Evolutionary conservation across 2,113 vertebrate species (phyloP), one percentile per base, ranked within the genome.

Genomic region (Falcunculus frontatus): DNA sequence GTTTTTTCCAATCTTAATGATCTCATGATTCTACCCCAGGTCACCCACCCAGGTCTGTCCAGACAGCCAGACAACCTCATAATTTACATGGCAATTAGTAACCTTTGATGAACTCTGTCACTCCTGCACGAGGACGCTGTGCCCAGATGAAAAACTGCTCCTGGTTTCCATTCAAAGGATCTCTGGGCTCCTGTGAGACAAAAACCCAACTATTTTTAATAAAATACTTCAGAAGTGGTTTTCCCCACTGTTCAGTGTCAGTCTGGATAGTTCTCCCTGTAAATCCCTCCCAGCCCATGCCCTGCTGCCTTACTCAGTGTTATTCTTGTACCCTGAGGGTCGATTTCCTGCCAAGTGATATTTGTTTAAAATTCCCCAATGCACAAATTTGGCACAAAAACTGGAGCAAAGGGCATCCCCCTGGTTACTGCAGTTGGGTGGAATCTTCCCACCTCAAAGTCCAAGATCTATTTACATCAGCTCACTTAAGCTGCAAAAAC

Each of bases 381-480:
- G 79, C 76, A 94, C 90, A 86, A 96, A 87, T 94, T 72, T 94
- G 96, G 95, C 93, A 95, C 68, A 42, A 92, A 75, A 97, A 92
- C 47, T 87, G 49, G 93, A 33, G 49, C 73, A 96, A 94, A 96
- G 96, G 94, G 90, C 92, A 96, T 97, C 42, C 90, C 96, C 80
- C 73, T 81, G 96, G 93, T 96, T 95, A 96, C 93, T 75, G 92
- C 86, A 81, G 86, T 83, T 82, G 86, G 83, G 49, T 84, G 92
- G 90, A 96, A 96, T 96, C 96, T 96, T 97, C 95, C 77, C 95
- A 95, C 96, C 95, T 97, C 95, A 95, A 93, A 97, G 96, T 97
- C 95, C 96, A 96, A 82, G 92, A 90, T 75, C 88, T 65, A 14
- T 76, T 94, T 92, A 63, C 84, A 94, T 46, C 93, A 79, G 57